phyloP scores from a whole-genome alignment of 2,113 vertebrate species.

The Gallinago paraguaiae region DNA sequence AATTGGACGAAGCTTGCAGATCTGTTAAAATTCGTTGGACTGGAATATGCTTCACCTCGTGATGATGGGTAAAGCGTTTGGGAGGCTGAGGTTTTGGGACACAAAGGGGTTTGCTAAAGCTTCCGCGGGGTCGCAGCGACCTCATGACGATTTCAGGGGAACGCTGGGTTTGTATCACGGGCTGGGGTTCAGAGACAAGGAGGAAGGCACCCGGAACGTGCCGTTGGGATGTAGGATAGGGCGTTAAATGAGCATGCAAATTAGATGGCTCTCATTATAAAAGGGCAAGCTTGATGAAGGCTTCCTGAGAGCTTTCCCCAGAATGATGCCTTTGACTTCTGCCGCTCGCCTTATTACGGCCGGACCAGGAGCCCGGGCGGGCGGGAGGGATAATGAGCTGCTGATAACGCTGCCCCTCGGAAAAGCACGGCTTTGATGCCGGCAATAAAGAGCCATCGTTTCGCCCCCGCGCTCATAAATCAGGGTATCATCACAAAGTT shows the following conservation, averaged over 20 bases:
- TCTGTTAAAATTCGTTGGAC: background rate
- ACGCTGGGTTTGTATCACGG: background rate
- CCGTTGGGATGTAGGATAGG: background rate
- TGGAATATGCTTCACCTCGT: slow-evolving; percentile 20
- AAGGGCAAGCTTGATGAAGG: slow-evolving; percentile 50
- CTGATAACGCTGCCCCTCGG: background rate
- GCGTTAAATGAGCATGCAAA: slow-evolving; percentile 33
- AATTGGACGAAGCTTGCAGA: background rate
- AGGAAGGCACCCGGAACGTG: background rate
- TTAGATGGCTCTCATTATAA: slow-evolving; percentile 53
- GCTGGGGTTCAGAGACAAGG: background rate
- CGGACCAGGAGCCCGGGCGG: background rate
- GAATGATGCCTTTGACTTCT: slow-evolving; percentile 39
- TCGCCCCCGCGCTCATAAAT: background rate
- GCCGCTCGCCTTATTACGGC: background rate
- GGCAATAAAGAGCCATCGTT: background rate
- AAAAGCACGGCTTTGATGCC: background rate
- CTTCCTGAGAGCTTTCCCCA: slow-evolving; percentile 44
- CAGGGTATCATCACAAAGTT: background rate
- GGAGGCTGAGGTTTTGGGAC: background rate
- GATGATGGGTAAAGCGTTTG: background rate
- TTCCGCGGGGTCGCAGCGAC: slow-evolving; percentile 16
- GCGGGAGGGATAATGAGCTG: slow-evolving; percentile 1
- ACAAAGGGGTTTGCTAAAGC: slow-evolving; percentile 11
- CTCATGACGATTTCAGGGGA: background rate